Conservation (phyloP, 2,113 vertebrate species). For the Rhegmatorhina hoffmannsi region DNA sequence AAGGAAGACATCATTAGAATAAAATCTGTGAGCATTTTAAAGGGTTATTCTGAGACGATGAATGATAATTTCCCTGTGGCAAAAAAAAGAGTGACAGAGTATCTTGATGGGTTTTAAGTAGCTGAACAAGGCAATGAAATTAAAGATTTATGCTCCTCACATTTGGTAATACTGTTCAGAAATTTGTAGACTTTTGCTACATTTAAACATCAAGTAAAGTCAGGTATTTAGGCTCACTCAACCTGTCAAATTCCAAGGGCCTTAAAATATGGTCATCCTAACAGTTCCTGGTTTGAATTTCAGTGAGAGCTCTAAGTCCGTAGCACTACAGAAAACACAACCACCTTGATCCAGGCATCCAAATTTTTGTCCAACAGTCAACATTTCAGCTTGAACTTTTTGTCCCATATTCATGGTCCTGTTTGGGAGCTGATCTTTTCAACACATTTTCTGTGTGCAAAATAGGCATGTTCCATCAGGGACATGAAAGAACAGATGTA, state of each 20-base stretch:
- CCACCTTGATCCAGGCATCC: background rate
- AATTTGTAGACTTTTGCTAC: background rate
- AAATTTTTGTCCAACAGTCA: background rate
- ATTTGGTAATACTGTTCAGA: background rate
- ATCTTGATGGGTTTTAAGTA: background rate
- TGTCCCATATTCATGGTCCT: background rate
- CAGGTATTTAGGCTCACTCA: background rate
- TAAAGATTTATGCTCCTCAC: background rate
- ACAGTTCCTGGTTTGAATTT: background rate
- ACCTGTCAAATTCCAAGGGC: background rate
- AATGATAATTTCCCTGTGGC: background rate
- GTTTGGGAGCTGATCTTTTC: background rate
- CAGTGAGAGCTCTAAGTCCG: background rate
- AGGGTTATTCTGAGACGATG: background rate
- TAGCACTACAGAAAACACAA: background rate
- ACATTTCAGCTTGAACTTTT: background rate
- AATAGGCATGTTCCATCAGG: background rate
- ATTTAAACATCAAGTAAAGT: background rate
- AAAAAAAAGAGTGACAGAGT: background rate
- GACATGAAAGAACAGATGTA: background rate
- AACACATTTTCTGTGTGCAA: background rate
- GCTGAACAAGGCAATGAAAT: background rate
- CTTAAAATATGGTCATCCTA: background rate
- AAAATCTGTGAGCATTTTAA: background rate
- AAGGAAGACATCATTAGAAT: background rate